A percentile compares a stretch with the other conserved stretches of the same genome.
Conservation (phyloP, 2,113 vertebrate species). For the Xiphophorus couchianus region DNA sequence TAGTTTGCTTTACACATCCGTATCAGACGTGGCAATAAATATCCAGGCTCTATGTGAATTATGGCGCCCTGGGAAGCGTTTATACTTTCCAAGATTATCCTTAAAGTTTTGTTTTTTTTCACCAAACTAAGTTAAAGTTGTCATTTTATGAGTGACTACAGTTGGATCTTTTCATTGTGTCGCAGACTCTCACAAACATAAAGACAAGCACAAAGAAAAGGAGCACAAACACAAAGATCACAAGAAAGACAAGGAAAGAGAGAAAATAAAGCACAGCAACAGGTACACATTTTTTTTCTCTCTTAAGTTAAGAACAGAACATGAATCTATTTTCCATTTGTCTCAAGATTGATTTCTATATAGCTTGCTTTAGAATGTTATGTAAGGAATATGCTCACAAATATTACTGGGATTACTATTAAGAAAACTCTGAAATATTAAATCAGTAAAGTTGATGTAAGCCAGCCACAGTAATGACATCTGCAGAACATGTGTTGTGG, state of each 20-base stretch:
- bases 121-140: neutral
- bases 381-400: neutral
- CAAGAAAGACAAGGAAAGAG: constrained; percentile 94
- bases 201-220: constrained; percentile 96
- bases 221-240: constrained; percentile 97
- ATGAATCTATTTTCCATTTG: neutral
- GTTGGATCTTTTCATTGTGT: constrained; percentile 30
- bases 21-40: too few species aligned
- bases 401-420: neutral
- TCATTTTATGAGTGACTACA: neutral
- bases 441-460: neutral
- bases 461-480: constrained; percentile 23
- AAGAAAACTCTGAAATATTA: constrained; percentile 2
- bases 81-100: neutral
- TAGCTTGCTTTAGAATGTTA: neutral
- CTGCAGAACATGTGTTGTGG: neutral
- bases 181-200: constrained; percentile 88
- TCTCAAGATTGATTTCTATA: neutral
- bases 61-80: neutral
- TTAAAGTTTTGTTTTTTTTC: neutral
- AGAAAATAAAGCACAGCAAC: constrained; percentile 92
- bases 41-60: too few species aligned
- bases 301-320: neutral
- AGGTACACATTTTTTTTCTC: constrained; percentile 78
- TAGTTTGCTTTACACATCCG: too few species aligned